Evolutionary conservation across 2,113 vertebrate species (phyloP).

Genomic region (Columba livia): DNA sequence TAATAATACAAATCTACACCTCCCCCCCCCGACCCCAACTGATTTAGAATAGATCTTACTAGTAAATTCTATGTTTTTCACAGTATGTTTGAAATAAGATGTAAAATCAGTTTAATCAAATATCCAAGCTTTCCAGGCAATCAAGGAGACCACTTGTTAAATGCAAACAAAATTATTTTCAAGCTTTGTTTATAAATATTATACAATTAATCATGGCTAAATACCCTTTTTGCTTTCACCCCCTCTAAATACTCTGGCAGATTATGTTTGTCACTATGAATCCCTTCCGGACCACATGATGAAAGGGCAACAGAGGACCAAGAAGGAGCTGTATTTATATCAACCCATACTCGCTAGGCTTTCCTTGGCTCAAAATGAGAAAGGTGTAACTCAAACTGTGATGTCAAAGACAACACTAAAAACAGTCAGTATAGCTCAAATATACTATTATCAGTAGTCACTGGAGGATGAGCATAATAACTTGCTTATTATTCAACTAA

Average conservation of each 20-base stretch:
- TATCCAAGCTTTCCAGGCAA: accelerated
- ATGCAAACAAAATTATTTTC: background rate
- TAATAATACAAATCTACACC: background rate
- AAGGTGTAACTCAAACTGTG: background rate
- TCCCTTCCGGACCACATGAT: background rate
- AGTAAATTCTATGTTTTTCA: background rate
- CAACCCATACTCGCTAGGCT: too few relatives aligned
- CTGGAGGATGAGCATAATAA: background rate
- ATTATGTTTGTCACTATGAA: background rate
- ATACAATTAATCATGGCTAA: background rate
- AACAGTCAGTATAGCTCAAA: background rate
- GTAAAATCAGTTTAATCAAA: background rate
- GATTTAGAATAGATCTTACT: background rate
- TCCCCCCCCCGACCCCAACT: background rate
- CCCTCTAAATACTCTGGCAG: background rate
- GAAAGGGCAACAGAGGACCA: background rate
- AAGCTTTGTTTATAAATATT: background rate
- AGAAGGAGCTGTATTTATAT: background rate
- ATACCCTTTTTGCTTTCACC: background rate
- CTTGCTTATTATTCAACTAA: background rate
- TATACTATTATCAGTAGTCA: background rate
- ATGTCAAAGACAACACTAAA: background rate
- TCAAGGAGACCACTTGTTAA: background rate
- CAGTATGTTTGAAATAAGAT: background rate
- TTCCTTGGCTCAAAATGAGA: background rate